phyloP scores from a whole-genome alignment of 2,888 invertebrate species.

The Nineta flava region DNA sequence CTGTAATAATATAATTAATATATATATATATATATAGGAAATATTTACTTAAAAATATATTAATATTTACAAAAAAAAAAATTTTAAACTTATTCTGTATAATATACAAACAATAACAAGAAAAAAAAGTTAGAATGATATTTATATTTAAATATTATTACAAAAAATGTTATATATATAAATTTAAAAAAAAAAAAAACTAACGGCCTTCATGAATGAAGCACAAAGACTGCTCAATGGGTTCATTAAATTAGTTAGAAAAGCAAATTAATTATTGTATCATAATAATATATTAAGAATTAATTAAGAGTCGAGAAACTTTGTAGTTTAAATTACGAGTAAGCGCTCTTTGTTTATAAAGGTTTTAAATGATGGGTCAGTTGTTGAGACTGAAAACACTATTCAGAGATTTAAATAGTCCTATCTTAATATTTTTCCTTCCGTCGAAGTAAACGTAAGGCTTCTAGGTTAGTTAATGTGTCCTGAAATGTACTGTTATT shows the following conservation, averaged over 20 bases:
- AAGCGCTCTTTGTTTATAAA: too few relatives aligned
- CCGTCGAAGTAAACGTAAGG: too few relatives aligned
- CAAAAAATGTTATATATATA: background rate
- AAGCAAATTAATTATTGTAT: background rate
- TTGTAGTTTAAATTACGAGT: too few relatives aligned
- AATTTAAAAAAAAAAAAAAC: background rate
- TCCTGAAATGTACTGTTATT: too few relatives aligned
- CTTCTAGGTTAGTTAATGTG: too few relatives aligned
- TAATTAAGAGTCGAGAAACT: too few relatives aligned
- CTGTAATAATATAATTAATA: background rate
- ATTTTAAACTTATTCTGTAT: slow-evolving; percentile 1
- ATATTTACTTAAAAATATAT: background rate
- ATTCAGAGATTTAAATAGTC: too few relatives aligned
- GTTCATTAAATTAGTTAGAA: slow-evolving; percentile 1
- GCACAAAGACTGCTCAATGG: slow-evolving; percentile 7
- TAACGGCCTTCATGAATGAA: slow-evolving; percentile 2
- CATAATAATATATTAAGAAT: too few relatives aligned
- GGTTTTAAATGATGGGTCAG: too few relatives aligned
- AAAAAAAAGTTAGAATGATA: background rate
- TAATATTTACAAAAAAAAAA: background rate
- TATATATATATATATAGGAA: background rate
- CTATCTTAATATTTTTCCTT: too few relatives aligned
- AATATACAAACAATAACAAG: slow-evolving; percentile 1
- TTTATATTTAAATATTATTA: background rate
- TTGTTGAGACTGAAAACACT: too few relatives aligned